These are phyloP conservation scores for Triops cancriformis DNA, from an alignment of 1,140 invertebrate species.

Conservation along the genomic window DNA sequence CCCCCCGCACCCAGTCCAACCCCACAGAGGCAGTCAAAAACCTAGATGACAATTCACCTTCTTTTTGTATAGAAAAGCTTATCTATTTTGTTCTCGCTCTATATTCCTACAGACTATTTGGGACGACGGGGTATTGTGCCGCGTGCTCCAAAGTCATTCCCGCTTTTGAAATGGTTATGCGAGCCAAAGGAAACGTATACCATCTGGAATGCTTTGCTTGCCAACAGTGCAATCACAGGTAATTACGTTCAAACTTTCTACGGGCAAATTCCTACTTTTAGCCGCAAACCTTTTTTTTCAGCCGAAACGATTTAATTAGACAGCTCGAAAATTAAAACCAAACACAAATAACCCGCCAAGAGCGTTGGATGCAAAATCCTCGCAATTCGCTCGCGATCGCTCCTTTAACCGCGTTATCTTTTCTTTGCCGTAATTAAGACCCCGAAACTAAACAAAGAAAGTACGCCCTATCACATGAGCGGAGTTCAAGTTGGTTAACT, in stretches of 20 bases:
- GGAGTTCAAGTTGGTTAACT: no score
- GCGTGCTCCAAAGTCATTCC: conserved; percentile 93
- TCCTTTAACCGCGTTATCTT: no score
- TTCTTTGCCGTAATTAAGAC: no score
- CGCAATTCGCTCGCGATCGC: no score
- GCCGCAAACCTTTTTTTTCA: not conserved
- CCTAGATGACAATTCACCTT: not conserved
- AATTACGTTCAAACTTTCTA: conserved; percentile 32
- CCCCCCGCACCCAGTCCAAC: not conserved
- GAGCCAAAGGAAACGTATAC: conserved; percentile 86
- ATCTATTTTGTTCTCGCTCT: not conserved
- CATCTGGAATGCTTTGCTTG: conserved; percentile 94
- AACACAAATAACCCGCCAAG: no score
- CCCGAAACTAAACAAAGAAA: no score
- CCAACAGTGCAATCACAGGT: conserved; percentile 94
- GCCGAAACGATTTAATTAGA: not conserved
- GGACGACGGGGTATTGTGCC: conserved; percentile 61
- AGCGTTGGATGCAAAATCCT: no score
- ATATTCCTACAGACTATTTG: conserved; percentile 31
- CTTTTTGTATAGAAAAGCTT: not conserved
- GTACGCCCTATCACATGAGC: no score
- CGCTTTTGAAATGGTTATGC: conserved; percentile 95
- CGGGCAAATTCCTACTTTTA: not conserved
- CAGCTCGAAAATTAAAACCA: no score
- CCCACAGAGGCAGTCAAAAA: no score